Conservation (phyloP, 2,113 vertebrate species). For the Scopus umbretta region DNA sequence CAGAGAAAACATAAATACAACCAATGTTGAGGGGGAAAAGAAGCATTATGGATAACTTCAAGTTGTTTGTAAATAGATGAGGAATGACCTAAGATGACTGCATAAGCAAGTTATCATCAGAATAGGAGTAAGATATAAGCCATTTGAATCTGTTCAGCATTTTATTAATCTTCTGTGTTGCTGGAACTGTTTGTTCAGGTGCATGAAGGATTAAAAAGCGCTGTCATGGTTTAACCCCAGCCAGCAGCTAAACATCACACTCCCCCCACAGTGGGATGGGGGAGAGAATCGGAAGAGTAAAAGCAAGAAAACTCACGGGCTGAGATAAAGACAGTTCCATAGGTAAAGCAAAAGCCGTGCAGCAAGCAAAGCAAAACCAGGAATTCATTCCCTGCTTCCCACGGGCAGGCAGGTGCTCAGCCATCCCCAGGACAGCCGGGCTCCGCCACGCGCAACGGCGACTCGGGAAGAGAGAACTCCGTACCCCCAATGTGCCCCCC, state of each 20-base stretch:
- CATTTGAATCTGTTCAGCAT: background rate
- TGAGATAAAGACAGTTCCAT: too few relatives aligned
- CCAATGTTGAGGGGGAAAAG: background rate
- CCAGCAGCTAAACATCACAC: accelerated
- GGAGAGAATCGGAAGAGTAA: too few relatives aligned
- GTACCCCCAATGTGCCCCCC: too few relatives aligned
- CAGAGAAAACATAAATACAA: background rate
- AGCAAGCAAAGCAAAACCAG: too few relatives aligned
- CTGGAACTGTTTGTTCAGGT: background rate
- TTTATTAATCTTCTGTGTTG: background rate
- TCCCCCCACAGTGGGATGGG: background rate
- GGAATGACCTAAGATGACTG: background rate
- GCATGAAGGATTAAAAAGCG: background rate
- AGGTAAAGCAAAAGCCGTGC: too few relatives aligned
- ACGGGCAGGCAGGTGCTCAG: too few relatives aligned
- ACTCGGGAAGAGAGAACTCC: too few relatives aligned
- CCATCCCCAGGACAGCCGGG: too few relatives aligned
- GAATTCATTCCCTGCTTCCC: too few relatives aligned
- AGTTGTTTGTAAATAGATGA: background rate
- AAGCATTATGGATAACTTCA: background rate
- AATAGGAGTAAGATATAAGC: background rate
- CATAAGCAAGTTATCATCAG: background rate
- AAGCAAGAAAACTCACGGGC: too few relatives aligned
- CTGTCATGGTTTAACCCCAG: background rate
- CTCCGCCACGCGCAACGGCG: too few relatives aligned